Evolutionary conservation across 2,113 vertebrate species (phyloP).

Genomic region (Colossoma macropomum): DNA sequence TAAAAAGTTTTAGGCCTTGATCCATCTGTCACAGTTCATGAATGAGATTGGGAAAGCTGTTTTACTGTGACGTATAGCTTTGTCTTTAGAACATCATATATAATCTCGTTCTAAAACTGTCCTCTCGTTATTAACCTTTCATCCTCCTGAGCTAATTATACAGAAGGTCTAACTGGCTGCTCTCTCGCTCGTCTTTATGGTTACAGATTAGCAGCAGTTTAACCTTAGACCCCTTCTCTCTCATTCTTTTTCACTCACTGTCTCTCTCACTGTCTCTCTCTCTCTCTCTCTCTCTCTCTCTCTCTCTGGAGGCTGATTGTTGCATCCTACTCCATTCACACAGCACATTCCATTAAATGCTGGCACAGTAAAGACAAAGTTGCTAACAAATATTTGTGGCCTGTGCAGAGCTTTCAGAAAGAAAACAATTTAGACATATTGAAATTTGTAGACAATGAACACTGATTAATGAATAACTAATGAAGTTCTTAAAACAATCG

Average conservation of each 20-base stretch:
- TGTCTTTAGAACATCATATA: background rate
- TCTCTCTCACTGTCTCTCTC: constrained; percentile 4
- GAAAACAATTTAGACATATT: background rate
- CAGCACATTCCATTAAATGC: background rate
- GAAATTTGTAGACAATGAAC: background rate
- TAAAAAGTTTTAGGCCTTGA: too few relatives aligned
- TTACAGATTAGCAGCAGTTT: background rate
- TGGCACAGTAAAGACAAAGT: background rate
- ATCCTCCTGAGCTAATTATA: background rate
- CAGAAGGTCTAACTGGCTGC: background rate
- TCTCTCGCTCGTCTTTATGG: background rate
- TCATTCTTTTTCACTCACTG: background rate
- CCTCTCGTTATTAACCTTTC: background rate
- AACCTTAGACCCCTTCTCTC: constrained; percentile 19
- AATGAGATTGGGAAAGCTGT: background rate
- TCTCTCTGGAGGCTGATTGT: too few relatives aligned
- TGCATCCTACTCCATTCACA: background rate
- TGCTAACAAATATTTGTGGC: background rate
- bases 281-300: background rate
- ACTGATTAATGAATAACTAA: background rate
- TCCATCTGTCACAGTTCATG: too few relatives aligned
- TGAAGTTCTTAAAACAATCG: background rate
- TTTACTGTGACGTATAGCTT: background rate
- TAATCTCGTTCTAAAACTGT: background rate
- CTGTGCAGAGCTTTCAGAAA: background rate